These are phyloP conservation scores for Hyperopisus bebe DNA, from an alignment of 2,113 vertebrate species.

Conservation along the genomic window DNA sequence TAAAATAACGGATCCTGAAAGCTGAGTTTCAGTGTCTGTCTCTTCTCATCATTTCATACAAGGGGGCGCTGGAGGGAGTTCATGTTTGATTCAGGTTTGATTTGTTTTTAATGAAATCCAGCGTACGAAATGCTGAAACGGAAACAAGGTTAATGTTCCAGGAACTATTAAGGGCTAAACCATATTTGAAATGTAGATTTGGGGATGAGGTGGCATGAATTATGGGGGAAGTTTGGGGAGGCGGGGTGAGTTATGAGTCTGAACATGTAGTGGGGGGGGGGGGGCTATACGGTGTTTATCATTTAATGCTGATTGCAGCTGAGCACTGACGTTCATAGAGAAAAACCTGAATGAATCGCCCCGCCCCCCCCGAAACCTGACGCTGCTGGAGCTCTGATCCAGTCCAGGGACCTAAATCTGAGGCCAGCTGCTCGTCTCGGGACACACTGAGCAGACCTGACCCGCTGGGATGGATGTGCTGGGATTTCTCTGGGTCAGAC, in stretches of 20 bases:
- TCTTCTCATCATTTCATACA: slow-evolving; percentile 9
- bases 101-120: neutral
- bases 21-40: neutral
- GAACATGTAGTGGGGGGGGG: neutral
- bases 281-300: neutral
- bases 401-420: neutral
- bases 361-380: neutral
- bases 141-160: neutral
- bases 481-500: neutral
- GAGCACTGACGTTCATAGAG: neutral
- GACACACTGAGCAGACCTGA: neutral
- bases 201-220: neutral
- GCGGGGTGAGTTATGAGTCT: neutral
- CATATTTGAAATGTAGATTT: slow-evolving; percentile 1
- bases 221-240: neutral
- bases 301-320: neutral
- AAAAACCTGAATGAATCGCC: neutral
- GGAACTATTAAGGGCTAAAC: neutral
- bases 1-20: slow-evolving; percentile 54
- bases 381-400: neutral
- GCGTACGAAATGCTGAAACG: neutral
- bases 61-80: neutral
- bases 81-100: neutral
- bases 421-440: neutral
- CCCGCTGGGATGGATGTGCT: neutral